Base-by-base conservation (phyloP, 2,888 invertebrate species). In the Aelia acuminata region DNA sequence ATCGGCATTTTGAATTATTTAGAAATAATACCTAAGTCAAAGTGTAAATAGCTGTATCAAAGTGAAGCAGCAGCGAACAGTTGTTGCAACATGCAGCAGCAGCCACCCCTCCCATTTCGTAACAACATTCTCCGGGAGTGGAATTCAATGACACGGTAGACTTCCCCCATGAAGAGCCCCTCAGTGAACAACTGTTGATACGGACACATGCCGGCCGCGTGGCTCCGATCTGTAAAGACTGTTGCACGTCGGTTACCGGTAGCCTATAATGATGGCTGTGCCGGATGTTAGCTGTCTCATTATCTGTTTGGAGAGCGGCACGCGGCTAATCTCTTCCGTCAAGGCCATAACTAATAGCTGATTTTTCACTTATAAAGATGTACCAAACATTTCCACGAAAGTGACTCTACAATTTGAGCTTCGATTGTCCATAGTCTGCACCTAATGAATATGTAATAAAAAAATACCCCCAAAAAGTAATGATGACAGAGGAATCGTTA, bases 211-310 rank as follows among this genome's bases (percentile, higher is more conserved):
- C 43, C 80, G 80, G 80, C 80, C 80, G 39, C 80, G 80, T 43
- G 80, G 80, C 80, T n/a, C n/a, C 80, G 80, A 70, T 70, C 63
- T 70, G 35, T 70, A 70, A 31, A 70, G 31, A 70, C 63, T 70
- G 63, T 70, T 70, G 63, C 31, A 70, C 63, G 63, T 70, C 63
- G 26, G 31, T 26, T 70, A 70, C 63, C 63, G 63, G 63, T 31
- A 70, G 63, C 35, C 63, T 70, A 70, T 70, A 70, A 70, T 70
- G 63, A 70, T 70, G 63, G 18, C 35, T 31, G 35, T 70, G 35
- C 26, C 63, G 63, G 31, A 70, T 70, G 63, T 31, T 70, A 35
- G 18, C 63, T 70, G 63, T 70, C 63, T 70, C 63, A 70, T 70
- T 70, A 70, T 70, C 15, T 70, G 31, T 70, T 70, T 35, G 63